These are phyloP conservation scores for Syngnathus typhle DNA, from an alignment of 2,113 vertebrate species.

Conservation along the genomic window DNA sequence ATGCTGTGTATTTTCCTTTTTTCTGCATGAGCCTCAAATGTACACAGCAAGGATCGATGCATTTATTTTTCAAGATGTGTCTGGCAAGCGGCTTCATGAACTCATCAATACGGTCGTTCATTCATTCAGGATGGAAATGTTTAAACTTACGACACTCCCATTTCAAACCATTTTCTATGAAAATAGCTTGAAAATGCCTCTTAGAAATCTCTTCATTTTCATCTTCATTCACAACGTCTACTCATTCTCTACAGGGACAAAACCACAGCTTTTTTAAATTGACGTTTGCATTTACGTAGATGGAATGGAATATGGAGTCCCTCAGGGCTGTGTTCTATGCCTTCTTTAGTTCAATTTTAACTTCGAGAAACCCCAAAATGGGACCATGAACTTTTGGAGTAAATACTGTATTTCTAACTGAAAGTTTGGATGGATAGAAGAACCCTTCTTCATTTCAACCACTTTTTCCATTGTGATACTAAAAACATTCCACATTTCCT, in stretches of 20 bases:
- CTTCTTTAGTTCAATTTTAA: not conserved
- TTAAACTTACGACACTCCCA: not conserved
- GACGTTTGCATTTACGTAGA: not conserved
- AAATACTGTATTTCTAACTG: not conserved
- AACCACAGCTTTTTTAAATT: too few relatives aligned
- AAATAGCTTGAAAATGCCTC: not conserved
- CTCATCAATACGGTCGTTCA: not conserved
- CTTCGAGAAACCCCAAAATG: not conserved
- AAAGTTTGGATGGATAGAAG: not conserved
- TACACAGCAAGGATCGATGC: conserved; percentile 44
- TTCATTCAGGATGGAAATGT: not conserved
- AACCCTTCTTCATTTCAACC: not conserved
- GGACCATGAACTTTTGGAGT: not conserved
- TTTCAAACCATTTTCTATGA: conserved; percentile 8
- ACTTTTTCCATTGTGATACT: not conserved
- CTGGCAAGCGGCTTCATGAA: conserved; percentile 3
- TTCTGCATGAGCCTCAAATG: conserved; percentile 47
- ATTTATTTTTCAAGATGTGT: conserved; percentile 53
- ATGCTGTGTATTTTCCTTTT: conserved; percentile 74
- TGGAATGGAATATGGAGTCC: not conserved
- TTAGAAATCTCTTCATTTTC: too few relatives aligned
- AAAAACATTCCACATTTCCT: not conserved
- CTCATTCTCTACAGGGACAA: too few relatives aligned
- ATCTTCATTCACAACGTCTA: too few relatives aligned
- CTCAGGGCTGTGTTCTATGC: not conserved